Evolutionary conservation across 2,113 vertebrate genomes (phyloP).

Genomic region (Zapus hudsonius): DNA sequence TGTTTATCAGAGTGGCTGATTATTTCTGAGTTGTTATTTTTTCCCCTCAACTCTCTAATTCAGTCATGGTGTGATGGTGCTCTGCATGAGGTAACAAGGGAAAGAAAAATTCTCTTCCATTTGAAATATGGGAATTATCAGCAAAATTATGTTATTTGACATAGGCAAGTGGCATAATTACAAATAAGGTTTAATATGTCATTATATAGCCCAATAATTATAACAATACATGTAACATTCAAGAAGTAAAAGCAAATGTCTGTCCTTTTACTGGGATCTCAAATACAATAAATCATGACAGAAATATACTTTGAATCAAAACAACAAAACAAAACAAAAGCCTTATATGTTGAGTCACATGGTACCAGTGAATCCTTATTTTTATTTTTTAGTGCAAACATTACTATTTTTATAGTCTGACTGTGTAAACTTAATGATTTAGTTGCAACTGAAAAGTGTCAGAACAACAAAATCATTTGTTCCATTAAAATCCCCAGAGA

Average conservation of each 20-base stretch:
- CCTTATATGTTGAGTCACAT: slow-evolving; percentile 51
- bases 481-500: slow-evolving; percentile 24
- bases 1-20: neutral
- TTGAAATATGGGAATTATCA: slow-evolving; percentile 63
- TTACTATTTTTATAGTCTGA: slow-evolving; percentile 57
- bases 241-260: slow-evolving; percentile 19
- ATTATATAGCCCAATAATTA: slow-evolving; percentile 66
- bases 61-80: neutral
- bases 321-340: neutral
- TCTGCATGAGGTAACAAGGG: slow-evolving; percentile 57
- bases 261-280: slow-evolving; percentile 41
- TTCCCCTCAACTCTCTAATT: neutral
- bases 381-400: slow-evolving; percentile 70
- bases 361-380: slow-evolving; percentile 51
- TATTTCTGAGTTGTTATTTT: neutral
- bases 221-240: slow-evolving; percentile 44
- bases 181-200: slow-evolving; percentile 61
- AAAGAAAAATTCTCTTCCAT: slow-evolving; percentile 63
- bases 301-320: slow-evolving; percentile 48
- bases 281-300: slow-evolving; percentile 65
- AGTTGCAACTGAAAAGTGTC: slow-evolving; percentile 67
- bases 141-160: slow-evolving; percentile 67
- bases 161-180: slow-evolving; percentile 67
- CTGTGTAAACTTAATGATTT: slow-evolving; percentile 73
- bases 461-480: slow-evolving; percentile 60